These are phyloP conservation scores for Drosophila yakuba DNA, from an alignment of 1,140 invertebrate species.

Conservation along the genomic window DNA sequence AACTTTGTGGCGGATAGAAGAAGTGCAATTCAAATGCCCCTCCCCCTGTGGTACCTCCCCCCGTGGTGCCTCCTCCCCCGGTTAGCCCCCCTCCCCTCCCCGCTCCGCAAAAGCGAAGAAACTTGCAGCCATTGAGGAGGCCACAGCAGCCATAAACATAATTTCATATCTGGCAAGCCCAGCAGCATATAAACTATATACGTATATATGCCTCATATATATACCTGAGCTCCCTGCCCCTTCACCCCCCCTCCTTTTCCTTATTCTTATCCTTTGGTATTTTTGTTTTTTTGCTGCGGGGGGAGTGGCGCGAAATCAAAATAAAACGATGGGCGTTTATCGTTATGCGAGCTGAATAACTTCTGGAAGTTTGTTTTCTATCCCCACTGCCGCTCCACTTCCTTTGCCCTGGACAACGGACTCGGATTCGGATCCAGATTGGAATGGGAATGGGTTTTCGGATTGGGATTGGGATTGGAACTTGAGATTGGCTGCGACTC, in stretches of 20 bases:
- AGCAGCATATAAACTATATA: constrained; percentile 70
- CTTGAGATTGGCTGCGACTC: constrained; percentile 12
- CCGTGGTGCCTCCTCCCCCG: neutral
- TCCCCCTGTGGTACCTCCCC: constrained; percentile 7
- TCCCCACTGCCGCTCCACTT: constrained; percentile 8
- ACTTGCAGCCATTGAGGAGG: constrained; percentile 38
- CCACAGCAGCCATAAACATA: constrained; percentile 68
- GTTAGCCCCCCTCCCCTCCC: no score
- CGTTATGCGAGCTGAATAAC: constrained; percentile 81
- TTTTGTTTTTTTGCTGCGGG: constrained; percentile 10
- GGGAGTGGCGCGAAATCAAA: constrained; percentile 67
- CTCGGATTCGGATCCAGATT: no score
- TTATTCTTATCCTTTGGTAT: no score
- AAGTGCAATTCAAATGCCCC: constrained; percentile 72
- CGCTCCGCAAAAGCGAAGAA: constrained; percentile 2
- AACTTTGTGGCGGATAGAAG: constrained; percentile 70
- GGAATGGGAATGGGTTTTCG: neutral
- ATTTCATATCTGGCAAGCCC: constrained; percentile 75
- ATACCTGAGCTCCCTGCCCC: constrained; percentile 12
- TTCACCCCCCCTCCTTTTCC: neutral
- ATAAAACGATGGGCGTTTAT: constrained; percentile 81
- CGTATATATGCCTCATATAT: constrained; percentile 11
- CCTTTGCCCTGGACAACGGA: neutral
- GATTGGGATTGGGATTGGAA: neutral
- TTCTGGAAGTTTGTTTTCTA: constrained; percentile 81